These are phyloP conservation scores for Panurus biarmicus DNA, from an alignment of 2,113 vertebrate species.

Conservation along the genomic window DNA sequence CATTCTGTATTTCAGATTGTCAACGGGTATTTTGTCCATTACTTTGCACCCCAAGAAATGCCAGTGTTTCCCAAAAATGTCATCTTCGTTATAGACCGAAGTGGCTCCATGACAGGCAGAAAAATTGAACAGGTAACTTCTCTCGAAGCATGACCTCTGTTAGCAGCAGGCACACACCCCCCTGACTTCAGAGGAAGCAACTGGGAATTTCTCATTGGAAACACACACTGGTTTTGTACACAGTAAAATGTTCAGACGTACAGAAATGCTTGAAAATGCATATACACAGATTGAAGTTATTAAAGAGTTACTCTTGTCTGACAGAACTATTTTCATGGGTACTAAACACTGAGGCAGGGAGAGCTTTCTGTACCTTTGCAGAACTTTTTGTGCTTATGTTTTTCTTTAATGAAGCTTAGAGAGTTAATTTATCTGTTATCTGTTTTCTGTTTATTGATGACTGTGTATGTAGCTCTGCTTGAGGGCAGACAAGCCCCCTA, in stretches of 20 bases:
- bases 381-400: neutral
- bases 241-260: neutral
- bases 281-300: neutral
- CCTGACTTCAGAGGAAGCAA: neutral
- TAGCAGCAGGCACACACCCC: neutral
- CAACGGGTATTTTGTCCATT: slow-evolving; percentile 89
- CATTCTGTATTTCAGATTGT: slow-evolving; percentile 68
- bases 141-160: neutral
- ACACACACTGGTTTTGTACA: neutral
- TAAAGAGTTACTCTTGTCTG: neutral
- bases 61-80: slow-evolving; percentile 84
- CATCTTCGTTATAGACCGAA: slow-evolving; percentile 87
- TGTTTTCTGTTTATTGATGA: neutral
- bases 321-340: accelerated
- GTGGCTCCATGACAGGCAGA: slow-evolving; percentile 84
- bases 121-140: slow-evolving; percentile 87
- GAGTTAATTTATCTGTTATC: neutral
- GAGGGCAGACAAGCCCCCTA: neutral
- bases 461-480: neutral
- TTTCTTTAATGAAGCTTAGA: neutral
- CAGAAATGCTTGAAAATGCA: neutral
- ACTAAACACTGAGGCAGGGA: neutral
- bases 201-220: neutral
- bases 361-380: neutral
- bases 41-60: slow-evolving; percentile 82